Percentiles rank a stretch among this genome's conserved stretches.
Conservation (phyloP, 2,797 vertebrate genomes). For the Acanthopagrus latus region DNA sequence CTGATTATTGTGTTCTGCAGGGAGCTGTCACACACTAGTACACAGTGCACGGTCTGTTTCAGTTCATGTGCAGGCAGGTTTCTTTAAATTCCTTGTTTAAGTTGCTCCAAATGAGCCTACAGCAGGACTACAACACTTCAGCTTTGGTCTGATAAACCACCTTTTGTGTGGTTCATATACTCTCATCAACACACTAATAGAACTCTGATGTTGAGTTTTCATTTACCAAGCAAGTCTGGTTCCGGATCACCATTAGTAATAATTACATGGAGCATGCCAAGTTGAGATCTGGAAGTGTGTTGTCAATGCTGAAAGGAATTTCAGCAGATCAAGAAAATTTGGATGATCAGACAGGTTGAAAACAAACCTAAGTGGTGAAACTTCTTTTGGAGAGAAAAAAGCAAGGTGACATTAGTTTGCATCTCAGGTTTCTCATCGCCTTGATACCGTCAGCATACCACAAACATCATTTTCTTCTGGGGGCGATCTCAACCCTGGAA, state of each 20-base stretch:
- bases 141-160: neutral
- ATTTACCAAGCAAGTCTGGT: neutral
- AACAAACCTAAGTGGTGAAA: neutral
- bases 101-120: neutral
- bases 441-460: neutral
- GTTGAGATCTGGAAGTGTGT: neutral
- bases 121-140: neutral
- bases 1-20: conserved; percentile 10
- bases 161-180: no score
- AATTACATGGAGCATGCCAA: neutral
- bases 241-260: neutral
- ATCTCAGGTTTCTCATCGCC: neutral
- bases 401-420: no score
- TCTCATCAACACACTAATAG: no score
- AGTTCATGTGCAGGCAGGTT: conserved; percentile 8
- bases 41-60: neutral
- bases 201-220: neutral
- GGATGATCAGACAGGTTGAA: neutral
- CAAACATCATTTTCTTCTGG: neutral
- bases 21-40: conserved; percentile 2
- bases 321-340: neutral
- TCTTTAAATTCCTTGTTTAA: neutral
- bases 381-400: neutral
- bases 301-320: neutral
- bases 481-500: neutral